phyloP scores from a whole-genome alignment of 1,140 invertebrate genomes.

The Mercenaria mercenaria region DNA sequence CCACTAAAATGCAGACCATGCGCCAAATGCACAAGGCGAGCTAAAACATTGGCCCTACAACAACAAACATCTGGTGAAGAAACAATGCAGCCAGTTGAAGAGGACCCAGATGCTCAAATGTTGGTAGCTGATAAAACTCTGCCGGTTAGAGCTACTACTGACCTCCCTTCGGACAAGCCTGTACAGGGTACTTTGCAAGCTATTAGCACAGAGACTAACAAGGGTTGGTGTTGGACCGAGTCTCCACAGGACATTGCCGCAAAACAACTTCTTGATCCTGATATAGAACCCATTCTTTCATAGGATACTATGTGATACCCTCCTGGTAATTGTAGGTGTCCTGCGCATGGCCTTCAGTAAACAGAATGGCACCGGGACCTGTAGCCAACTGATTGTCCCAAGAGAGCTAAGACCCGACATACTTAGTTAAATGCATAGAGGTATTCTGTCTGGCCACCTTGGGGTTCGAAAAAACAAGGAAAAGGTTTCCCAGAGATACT shows the following conservation, averaged over 20 bases:
- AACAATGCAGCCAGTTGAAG: background rate
- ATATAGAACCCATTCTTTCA: conserved; percentile 10
- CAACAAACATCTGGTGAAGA: background rate
- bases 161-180: background rate
- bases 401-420: background rate
- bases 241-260: background rate
- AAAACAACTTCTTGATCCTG: background rate
- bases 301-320: conserved; percentile 27
- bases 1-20: too few species aligned
- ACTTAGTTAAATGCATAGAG: conserved; percentile 4
- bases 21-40: background rate
- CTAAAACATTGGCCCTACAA: conserved; percentile 4
- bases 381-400: background rate
- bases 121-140: background rate
- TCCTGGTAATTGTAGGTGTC: background rate
- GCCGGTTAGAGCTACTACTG: background rate
- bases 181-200: background rate
- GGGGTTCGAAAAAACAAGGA: conserved; percentile 42
- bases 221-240: background rate
- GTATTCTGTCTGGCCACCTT: conserved; percentile 25
- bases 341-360: background rate
- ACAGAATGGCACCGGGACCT: background rate
- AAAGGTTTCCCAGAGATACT: conserved; percentile 17
- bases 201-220: background rate
- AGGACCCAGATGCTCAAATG: too few species aligned